Evolutionary conservation across 2,888 invertebrate species (phyloP).

Genomic region (Ceraclea dissimilis): DNA sequence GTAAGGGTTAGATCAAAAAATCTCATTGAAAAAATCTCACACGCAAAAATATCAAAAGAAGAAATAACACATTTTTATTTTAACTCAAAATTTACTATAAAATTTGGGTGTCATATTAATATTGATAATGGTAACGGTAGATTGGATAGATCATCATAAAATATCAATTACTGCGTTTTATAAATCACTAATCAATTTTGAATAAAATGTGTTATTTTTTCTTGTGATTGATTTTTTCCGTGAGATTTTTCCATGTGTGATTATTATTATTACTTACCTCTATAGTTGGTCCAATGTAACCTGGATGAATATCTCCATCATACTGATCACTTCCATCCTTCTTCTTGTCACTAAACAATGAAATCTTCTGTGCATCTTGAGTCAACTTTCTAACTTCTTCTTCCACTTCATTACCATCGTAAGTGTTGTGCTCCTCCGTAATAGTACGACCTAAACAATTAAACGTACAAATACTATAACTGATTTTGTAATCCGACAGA

Average conservation of each 20-base stretch:
- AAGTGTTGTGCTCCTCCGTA: slow-evolving; percentile 37
- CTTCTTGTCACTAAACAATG: not conserved
- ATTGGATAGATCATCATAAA: too few species aligned
- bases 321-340: slow-evolving; percentile 6
- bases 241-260: too few species aligned
- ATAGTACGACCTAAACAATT: slow-evolving; percentile 38
- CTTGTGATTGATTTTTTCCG: too few species aligned
- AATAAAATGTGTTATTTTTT: too few species aligned
- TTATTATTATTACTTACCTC: slow-evolving; percentile 16
- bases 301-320: slow-evolving; percentile 22
- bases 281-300: slow-evolving; percentile 20
- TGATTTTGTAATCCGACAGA: not conserved
- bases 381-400: slow-evolving; percentile 36
- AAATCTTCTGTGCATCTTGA: slow-evolving; percentile 28
- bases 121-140: too few species aligned
- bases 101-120: too few species aligned
- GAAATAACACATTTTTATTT: too few species aligned
- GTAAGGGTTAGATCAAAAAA: not conserved
- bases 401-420: slow-evolving; percentile 36
- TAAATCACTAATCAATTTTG: too few species aligned
- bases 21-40: not conserved
- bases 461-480: too few species aligned
- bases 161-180: too few species aligned
- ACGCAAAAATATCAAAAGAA: too few species aligned
- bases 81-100: too few species aligned